Evolutionary conservation across 2,797 vertebrate species (phyloP), one percentile per base, ranked within the genome.

Genomic region (Parauchenoglanis punctatus): DNA sequence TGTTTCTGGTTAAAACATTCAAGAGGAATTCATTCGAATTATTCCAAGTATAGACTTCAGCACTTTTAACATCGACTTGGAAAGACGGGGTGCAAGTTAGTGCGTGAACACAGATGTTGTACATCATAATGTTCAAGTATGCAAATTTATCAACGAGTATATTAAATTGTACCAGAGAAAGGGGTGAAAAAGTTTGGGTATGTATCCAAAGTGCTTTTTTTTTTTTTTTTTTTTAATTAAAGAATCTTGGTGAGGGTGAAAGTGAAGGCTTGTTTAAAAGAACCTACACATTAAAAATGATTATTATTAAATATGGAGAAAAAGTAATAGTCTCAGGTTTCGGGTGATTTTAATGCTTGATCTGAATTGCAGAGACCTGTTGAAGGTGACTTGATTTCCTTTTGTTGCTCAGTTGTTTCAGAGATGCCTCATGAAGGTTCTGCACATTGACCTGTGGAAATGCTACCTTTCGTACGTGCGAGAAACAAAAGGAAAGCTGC

Each of bases 401-500:
- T 75, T 82, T 85, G 44, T 68, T 86, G 63, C 76, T 82, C 87
- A 99, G 99, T 94, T 99, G 91, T 99, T 99, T 97, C 99, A 99
- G 94, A 97, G 98, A 95, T 99, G 99, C 94, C 96, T 99, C 93
- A 99, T 99, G 98, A 99, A 99, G 95, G 98, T 99, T 92, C 96
- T 99, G 92, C 99, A 99, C 95, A 99, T 99, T 91, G 98, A 99
- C 95, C 96, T 99, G 90, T 99, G 99, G 99, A 99, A 99, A 95
- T 99, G 99, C 95, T 99, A 99, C 92, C 97, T 99, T 94, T 98
- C 98, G 35, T 99, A 99, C 91, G 99, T 99, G 72, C 96, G 98
- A 92, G 98, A 99, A 96, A 99, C 98, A 94, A 99, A 99, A 97
- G 98, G 98, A 92, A 99, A 99, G 94, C 97, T 99, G 87, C 98